Percentiles rank a stretch among this genome's conserved stretches.
Conservation (phyloP, 2,113 vertebrate species). For the human (Homo sapiens) region GRCh38 chr1:61769001-61769500, state of each 20-base stretch:
- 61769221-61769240: neutral
- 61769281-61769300: slow-evolving; percentile 91
- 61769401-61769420: slow-evolving; percentile 93
- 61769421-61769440: slow-evolving; percentile 84
- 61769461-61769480: neutral
- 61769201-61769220: slow-evolving; percentile 64
- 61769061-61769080: slow-evolving; percentile 76
- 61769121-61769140: slow-evolving; percentile 79
- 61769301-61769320: slow-evolving; percentile 91
- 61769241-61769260: slow-evolving; percentile 55
- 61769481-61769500: neutral
- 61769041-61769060: slow-evolving; percentile 82
- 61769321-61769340: slow-evolving; percentile 94
- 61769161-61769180: slow-evolving; percentile 75
- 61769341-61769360: slow-evolving; percentile 92
- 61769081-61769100: slow-evolving; percentile 51
- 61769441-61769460: neutral
- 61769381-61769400: slow-evolving; percentile 94
- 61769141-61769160: slow-evolving; percentile 76
- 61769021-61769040: slow-evolving; percentile 74
- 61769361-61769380: slow-evolving; percentile 85
- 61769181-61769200: slow-evolving; percentile 40
- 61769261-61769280: neutral
- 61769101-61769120: slow-evolving; percentile 73
- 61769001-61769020: slow-evolving; percentile 77